These are phyloP conservation scores for Petromus typicus DNA, from an alignment of 2,113 vertebrate genomes.

Conservation along the genomic window DNA sequence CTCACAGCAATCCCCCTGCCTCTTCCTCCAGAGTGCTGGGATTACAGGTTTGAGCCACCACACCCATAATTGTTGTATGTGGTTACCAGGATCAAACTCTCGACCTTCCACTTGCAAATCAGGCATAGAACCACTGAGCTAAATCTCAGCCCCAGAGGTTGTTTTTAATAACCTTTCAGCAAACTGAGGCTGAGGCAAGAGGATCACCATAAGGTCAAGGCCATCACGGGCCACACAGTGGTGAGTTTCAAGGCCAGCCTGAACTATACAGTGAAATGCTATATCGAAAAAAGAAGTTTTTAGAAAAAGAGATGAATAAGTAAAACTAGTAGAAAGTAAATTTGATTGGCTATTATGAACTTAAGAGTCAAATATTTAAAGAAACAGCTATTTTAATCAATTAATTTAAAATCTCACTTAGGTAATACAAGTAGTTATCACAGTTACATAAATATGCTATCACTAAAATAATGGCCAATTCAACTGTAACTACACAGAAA, in stretches of 20 bases:
- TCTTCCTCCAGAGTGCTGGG: no score
- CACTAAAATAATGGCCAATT: neutral
- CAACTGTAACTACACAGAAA: neutral
- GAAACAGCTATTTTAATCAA: constrained; percentile 4
- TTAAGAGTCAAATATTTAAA: constrained; percentile 43
- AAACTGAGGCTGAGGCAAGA: neutral
- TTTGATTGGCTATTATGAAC: neutral
- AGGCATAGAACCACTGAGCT: no score
- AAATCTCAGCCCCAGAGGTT: no score
- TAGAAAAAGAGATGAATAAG: neutral
- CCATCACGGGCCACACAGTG: neutral
- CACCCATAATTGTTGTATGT: no score
- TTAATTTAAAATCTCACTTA: neutral
- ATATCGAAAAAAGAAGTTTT: neutral
- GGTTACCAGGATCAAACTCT: no score
- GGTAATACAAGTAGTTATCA: neutral
- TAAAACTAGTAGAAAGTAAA: constrained; percentile 12
- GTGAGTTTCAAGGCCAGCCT: neutral
- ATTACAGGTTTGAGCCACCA: no score
- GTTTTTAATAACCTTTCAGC: neutral
- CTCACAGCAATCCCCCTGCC: no score
- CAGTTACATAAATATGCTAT: neutral
- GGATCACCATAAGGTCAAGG: neutral
- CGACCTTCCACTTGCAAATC: no score
- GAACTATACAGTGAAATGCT: neutral